Conservation (phyloP, 2,888 invertebrate genomes). For the Chalcis sispes region DNA sequence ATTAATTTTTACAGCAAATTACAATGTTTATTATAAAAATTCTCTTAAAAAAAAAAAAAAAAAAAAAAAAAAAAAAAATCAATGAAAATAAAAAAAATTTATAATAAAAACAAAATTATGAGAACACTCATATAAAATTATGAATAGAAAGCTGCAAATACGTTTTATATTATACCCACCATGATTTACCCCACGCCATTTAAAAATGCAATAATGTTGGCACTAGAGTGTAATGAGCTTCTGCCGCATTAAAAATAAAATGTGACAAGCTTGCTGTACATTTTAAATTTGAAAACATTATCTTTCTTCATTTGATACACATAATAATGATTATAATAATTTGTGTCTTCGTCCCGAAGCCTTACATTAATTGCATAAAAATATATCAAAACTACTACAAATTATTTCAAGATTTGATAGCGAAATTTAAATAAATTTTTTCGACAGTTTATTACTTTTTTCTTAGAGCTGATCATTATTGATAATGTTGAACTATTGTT, state of each 20-base stretch:
- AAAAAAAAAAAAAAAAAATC: slow-evolving; percentile 20
- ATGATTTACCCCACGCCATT: slow-evolving; percentile 47
- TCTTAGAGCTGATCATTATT: too few species aligned
- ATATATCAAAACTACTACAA: too few species aligned
- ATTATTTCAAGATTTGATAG: too few species aligned
- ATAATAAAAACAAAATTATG: slow-evolving; percentile 16
- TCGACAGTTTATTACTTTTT: too few species aligned
- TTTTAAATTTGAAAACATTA: neutral
- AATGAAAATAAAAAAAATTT: slow-evolving; percentile 23
- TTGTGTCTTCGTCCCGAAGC: too few species aligned
- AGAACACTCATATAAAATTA: slow-evolving; percentile 45
- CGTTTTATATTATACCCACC: slow-evolving; percentile 51
- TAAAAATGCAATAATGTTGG: slow-evolving; percentile 46
- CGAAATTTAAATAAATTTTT: too few species aligned
- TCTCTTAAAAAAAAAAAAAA: too few species aligned
- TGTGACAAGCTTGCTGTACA: slow-evolving; percentile 5
- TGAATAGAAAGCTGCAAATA: slow-evolving; percentile 43
- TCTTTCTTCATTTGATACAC: neutral
- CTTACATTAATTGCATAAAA: too few species aligned
- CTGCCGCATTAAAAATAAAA: slow-evolving; percentile 32
- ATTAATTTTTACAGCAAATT: too few species aligned
- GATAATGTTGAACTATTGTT: too few species aligned
- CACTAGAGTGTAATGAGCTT: slow-evolving; percentile 47
- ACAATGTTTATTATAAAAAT: too few species aligned
- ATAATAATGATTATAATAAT: too few species aligned